Evolutionary conservation across 2,113 vertebrate species (phyloP), one percentile per base, ranked within the genome.

Genomic region (Pogonocichla stellata): DNA sequence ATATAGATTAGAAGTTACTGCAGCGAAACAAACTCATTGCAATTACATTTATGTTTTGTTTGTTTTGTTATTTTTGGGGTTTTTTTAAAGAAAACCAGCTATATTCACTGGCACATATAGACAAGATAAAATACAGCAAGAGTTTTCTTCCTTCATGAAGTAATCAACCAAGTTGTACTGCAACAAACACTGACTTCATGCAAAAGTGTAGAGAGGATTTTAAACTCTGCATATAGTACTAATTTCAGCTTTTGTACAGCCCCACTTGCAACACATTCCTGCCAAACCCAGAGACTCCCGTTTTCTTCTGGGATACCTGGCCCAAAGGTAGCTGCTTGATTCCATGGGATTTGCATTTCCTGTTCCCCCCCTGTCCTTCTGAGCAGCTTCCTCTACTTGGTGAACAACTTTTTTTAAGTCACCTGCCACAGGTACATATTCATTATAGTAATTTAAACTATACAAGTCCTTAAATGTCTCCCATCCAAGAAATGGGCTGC

Each of bases 241-340:
- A 10, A 99, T 99, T 90, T 99, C 98, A 47, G 98, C 97, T 96
- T 98, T 99, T 22, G 98, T 99, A 94, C 99, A 99, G 45, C 99
- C 99, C 96, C 98, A 98, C 94, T 82, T 98, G 43, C 99, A 99
- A 96, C 99, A 99, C 93, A 98, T 98, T 65, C 97, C 98, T 4
- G 99, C 98, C 73, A 99, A 95, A 13, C 98, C 98, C 80, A 98
- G 75, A 53, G 98, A 98, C 82, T 98, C 98, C n/a, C 98, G 98
- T 97, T 98, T 99, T 91, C 92, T 97, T 79, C 97, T 98, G 58
- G 96, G 96, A 33, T 95, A 71, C 19, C 71, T 77, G 56, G 90
- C 92, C 98, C 97, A 97, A 64, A 96, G 91, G 12, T 93, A 93
- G 80, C 58, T 71, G 53, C 79, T 86, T 31, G 75, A 92, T 42